These are phyloP conservation scores for Toxotes chatareus DNA, from an alignment of 2,113 vertebrate species.

Conservation along the genomic window DNA sequence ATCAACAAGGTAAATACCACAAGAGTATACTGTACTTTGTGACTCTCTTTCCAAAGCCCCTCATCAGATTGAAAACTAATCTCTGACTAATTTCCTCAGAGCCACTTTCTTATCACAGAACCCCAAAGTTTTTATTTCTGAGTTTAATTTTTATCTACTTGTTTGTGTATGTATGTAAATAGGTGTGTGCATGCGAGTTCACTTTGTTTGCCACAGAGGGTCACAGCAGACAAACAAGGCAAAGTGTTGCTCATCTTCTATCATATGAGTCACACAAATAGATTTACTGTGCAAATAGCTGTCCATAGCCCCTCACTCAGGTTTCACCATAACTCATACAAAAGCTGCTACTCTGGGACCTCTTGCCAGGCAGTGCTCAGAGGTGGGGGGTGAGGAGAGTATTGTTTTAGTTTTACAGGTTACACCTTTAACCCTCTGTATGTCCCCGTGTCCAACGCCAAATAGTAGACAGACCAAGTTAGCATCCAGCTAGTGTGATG, in stretches of 20 bases:
- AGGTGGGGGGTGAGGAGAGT: conserved; percentile 4
- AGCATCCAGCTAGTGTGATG: not conserved
- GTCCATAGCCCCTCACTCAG: conserved; percentile 38
- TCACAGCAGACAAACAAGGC: conserved; percentile 31
- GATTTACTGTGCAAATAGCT: conserved; percentile 61
- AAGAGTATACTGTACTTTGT: conserved; percentile 40
- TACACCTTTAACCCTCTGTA: not conserved
- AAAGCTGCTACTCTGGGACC: conserved; percentile 50
- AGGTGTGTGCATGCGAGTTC: not conserved
- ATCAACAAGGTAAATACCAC: conserved; percentile 57
- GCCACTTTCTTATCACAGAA: conserved; percentile 9
- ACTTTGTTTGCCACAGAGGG: conserved; percentile 10
- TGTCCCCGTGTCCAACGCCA: not conserved
- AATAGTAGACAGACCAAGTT: too few relatives aligned
- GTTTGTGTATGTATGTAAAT: conserved; percentile 4
- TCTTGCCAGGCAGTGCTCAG: conserved; percentile 25
- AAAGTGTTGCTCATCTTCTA: conserved; percentile 48
- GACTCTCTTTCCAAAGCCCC: conserved; percentile 20
- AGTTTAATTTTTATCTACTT: not conserved
- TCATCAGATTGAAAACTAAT: conserved; percentile 33
- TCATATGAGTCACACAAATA: conserved; percentile 57
- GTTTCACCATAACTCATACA: conserved; percentile 58
- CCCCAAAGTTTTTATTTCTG: conserved; percentile 22
- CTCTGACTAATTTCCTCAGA: conserved; percentile 46
- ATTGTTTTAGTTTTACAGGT: conserved; percentile 12